Percentiles rank a stretch among this genome's conserved stretches.
These are phyloP conservation scores for Papilio aristodemus DNA, from an alignment of 1,140 invertebrate genomes.

Conservation along the genomic window DNA sequence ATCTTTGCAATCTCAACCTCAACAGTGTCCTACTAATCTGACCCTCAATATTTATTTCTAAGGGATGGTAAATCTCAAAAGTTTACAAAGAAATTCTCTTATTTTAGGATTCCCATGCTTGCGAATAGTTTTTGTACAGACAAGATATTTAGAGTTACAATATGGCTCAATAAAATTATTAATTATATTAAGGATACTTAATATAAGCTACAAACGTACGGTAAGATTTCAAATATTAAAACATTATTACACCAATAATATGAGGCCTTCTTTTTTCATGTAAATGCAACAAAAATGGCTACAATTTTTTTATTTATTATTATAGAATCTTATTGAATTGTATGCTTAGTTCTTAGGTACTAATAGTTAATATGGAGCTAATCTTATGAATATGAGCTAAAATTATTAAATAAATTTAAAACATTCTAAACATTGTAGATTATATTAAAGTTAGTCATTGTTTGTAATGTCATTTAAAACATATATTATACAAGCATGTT, in stretches of 20 bases:
- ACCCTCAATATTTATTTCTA: conserved; percentile 71
- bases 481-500: conserved; percentile 14
- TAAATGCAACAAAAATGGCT: background rate
- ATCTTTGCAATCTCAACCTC: conserved; percentile 33
- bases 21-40: conserved; percentile 55
- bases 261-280: conserved; percentile 57
- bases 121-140: conserved; percentile 11
- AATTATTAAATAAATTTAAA: conserved; percentile 49
- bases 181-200: background rate
- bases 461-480: conserved; percentile 15
- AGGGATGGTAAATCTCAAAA: conserved; percentile 75
- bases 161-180: conserved; percentile 5
- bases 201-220: conserved; percentile 20
- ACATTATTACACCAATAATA: conserved; percentile 60
- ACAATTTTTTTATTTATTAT: conserved; percentile 1
- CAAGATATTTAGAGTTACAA: background rate
- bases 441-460: conserved; percentile 32
- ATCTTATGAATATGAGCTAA: conserved; percentile 78
- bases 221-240: conserved; percentile 32
- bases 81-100: conserved; percentile 67
- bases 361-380: conserved; percentile 60
- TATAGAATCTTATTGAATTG: conserved; percentile 30
- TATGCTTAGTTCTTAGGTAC: conserved; percentile 38
- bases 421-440: conserved; percentile 41
- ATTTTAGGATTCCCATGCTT: conserved; percentile 21